Conservation (phyloP, 53 echinoderm and acorn worm genomes). For the Patiria pectinifera region DNA sequence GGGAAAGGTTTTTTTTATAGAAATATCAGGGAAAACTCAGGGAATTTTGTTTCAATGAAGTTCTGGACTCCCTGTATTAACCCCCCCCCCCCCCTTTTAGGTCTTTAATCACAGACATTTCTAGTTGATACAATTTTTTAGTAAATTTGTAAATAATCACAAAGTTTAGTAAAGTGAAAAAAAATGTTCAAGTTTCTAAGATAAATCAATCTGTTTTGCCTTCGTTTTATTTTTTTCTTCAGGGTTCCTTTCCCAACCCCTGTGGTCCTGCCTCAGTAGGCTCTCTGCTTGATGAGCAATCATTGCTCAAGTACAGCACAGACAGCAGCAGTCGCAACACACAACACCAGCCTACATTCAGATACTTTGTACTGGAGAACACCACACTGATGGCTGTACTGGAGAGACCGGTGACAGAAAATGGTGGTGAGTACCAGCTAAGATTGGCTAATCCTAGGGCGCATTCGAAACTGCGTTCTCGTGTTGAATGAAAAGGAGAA, state of each 20-base stretch:
- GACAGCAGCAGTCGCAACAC: slow-evolving; percentile 27
- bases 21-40: too few species aligned
- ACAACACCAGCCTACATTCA: slow-evolving; percentile 67
- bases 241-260: slow-evolving; percentile 93
- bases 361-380: slow-evolving; percentile 96
- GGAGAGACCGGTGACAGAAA: slow-evolving; percentile 85
- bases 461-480: too few species aligned
- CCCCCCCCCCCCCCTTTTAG: too few species aligned
- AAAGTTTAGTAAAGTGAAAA: not conserved
- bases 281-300: slow-evolving; percentile 87
- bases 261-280: slow-evolving; percentile 93
- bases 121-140: too few species aligned
- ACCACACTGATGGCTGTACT: slow-evolving; percentile 88
- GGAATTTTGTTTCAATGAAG: too few species aligned
- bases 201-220: not conserved
- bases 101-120: too few species aligned
- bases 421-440: slow-evolving; percentile 65
- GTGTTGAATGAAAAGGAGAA: too few species aligned
- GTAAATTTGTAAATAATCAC: too few species aligned
- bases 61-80: too few species aligned
- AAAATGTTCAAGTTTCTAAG: not conserved
- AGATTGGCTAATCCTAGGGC: not conserved
- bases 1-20: too few species aligned
- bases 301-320: slow-evolving; percentile 79
- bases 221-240: not conserved